These are phyloP conservation scores for Cylloceria caligata DNA, from an alignment of 2,888 invertebrate genomes.

Conservation along the genomic window DNA sequence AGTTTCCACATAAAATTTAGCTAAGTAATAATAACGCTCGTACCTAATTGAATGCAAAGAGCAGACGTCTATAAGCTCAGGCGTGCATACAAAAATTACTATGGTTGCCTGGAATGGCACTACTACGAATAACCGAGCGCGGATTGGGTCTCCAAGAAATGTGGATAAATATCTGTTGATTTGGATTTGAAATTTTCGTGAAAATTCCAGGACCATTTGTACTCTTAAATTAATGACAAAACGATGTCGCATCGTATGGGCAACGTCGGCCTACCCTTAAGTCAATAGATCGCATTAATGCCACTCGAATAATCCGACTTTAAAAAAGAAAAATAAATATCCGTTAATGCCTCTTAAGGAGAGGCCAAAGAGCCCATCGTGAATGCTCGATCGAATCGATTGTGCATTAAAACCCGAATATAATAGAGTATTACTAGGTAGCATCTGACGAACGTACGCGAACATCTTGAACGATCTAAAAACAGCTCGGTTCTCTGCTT, in stretches of 20 bases:
- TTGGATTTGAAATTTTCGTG: constrained; percentile 17
- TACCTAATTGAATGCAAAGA: neutral
- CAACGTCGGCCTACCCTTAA: constrained; percentile 84
- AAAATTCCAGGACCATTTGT: constrained; percentile 21
- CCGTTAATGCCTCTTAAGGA: constrained; percentile 76
- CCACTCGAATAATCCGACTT: constrained; percentile 46
- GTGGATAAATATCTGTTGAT: constrained; percentile 49
- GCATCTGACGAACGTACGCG: constrained; percentile 7
- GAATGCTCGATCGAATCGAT: constrained; percentile 57
- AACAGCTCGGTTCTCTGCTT: neutral
- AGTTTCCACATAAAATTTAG: constrained; percentile 32
- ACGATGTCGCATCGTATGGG: constrained; percentile 75
- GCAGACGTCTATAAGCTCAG: neutral
- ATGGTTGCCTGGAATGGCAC: constrained; percentile 60
- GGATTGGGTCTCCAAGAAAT: constrained; percentile 24
- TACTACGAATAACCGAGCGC: constrained; percentile 46
- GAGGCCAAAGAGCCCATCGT: constrained; percentile 84
- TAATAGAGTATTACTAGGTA: neutral
- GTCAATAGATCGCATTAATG: constrained; percentile 57
- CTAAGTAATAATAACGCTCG: constrained; percentile 23
- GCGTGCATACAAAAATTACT: constrained; percentile 12
- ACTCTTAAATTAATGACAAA: constrained; percentile 43
- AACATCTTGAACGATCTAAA: constrained; percentile 2
- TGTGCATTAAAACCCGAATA: constrained; percentile 23
- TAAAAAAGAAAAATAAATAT: constrained; percentile 12